These are phyloP conservation scores for Alcis repandata DNA, from an alignment of 2,888 invertebrate genomes.

Conservation along the genomic window DNA sequence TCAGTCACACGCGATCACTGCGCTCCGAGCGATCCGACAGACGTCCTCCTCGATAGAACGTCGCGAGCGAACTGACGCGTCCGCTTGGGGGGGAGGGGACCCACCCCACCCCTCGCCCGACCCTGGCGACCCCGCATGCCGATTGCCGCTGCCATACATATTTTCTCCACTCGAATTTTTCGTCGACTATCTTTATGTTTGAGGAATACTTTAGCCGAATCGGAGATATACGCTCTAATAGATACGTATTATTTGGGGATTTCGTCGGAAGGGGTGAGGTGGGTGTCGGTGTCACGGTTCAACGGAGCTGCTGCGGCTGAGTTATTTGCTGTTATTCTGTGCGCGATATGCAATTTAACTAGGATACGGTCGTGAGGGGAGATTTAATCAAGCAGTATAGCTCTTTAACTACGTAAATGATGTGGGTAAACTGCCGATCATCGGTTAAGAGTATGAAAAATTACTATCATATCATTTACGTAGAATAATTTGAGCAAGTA, in stretches of 20 bases:
- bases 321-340: slow-evolving; percentile 66
- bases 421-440: neutral
- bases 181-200: slow-evolving; percentile 85
- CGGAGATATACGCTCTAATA: slow-evolving; percentile 84
- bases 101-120: slow-evolving; percentile 61
- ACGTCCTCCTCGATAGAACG: slow-evolving; percentile 64
- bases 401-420: slow-evolving; percentile 31
- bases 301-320: slow-evolving; percentile 59
- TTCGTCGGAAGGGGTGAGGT: slow-evolving; percentile 67
- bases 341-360: slow-evolving; percentile 68
- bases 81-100: slow-evolving; percentile 58
- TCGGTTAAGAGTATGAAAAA: no score
- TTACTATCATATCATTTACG: no score
- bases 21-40: slow-evolving; percentile 51
- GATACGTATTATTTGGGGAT: slow-evolving; percentile 83
- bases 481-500: no score
- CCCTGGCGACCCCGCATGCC: slow-evolving; percentile 74
- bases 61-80: slow-evolving; percentile 73
- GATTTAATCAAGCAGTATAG: slow-evolving; percentile 42
- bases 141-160: slow-evolving; percentile 80
- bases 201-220: slow-evolving; percentile 85
- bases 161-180: slow-evolving; percentile 86
- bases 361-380: slow-evolving; percentile 42
- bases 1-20: slow-evolving; percentile 76
- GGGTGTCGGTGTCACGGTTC: slow-evolving; percentile 67